Base-by-base conservation (phyloP, 2,113 vertebrate species). In the Corythornis cristatus region DNA sequence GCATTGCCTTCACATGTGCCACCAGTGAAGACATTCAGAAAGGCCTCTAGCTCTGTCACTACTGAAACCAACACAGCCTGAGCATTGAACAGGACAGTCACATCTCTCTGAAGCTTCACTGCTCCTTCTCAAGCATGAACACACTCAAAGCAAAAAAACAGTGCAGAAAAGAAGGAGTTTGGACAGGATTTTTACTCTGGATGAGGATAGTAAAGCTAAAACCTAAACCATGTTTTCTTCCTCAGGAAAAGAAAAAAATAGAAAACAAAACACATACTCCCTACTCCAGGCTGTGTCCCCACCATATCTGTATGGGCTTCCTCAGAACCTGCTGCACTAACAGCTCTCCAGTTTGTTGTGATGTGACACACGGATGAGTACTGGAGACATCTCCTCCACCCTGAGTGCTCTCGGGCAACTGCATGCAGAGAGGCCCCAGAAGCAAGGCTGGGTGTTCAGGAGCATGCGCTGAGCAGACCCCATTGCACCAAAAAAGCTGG, bases 41-140 rank as follows among this genome's bases (percentile, higher is more conserved):
- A 89, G 48, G 40, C 40, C 66, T 72, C 66, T 72, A 86, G 62
- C 62, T 68, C 87, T 76, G 48, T 68, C 84, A 64, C 25, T 35
- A 56, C 31, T 21, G 61, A 81, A 56, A 22, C 65, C 71, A 77
- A 64, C 5, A 4, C 43, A 64, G 37, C 25, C 19, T 26, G 76
- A 81, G 31, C 40, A 35, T 88, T 77, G 6, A 68, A 37, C 33
- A 78, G 84, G 71, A 70, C 51, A 56, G 61, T 31, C 80, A 37
- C 68, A n/a, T 33, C 33, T 45, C 79, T 83, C 61, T 71, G 23
- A 81, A 67, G 51, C 10, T 62, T 31, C 45, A 10, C 65, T 74
- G 65, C 56, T 77, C 60, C 56, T 81, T 88, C 85, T 87, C 7
- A 2, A 91, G 77, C 68, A 88, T 1, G 8, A 73, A 6, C 1